Percentiles rank a stretch among this genome's conserved stretches.
Evolutionary conservation across 2,113 vertebrate species (phyloP).

Genomic region (Pterocles orientalis): DNA sequence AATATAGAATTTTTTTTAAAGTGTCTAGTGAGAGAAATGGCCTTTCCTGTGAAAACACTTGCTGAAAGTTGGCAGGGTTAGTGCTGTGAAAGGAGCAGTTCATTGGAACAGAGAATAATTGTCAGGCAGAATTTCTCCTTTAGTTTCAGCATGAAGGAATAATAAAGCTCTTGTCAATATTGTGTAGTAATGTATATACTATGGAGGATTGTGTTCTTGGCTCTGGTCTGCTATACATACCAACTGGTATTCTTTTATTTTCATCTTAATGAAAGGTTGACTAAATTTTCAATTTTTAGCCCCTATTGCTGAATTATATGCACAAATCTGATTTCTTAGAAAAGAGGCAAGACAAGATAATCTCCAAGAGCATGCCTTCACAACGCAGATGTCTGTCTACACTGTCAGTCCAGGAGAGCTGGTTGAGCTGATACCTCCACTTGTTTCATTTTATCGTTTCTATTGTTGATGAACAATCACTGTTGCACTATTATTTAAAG

Average conservation of each 20-base stretch:
- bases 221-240: background rate
- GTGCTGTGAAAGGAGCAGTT: constrained; percentile 78
- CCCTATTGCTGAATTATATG: background rate
- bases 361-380: background rate
- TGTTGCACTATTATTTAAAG: background rate
- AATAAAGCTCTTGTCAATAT: background rate
- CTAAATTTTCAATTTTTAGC: background rate
- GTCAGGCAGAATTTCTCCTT: constrained; percentile 57
- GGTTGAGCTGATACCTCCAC: background rate
- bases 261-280: background rate
- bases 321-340: background rate
- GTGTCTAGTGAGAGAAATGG: constrained; percentile 45
- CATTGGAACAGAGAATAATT: constrained; percentile 67
- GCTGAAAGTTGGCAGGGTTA: constrained; percentile 51
- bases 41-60: constrained; percentile 56
- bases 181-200: background rate
- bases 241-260: background rate
- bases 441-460: background rate
- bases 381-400: background rate
- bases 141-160: constrained; percentile 1
- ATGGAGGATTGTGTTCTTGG: background rate
- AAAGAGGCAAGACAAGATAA: background rate
- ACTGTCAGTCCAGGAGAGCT: background rate
- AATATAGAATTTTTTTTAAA: constrained; percentile 70
- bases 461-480: background rate